These are phyloP conservation scores for Ctenicera cuprea DNA, from an alignment of 2,888 invertebrate species.

Conservation along the genomic window DNA sequence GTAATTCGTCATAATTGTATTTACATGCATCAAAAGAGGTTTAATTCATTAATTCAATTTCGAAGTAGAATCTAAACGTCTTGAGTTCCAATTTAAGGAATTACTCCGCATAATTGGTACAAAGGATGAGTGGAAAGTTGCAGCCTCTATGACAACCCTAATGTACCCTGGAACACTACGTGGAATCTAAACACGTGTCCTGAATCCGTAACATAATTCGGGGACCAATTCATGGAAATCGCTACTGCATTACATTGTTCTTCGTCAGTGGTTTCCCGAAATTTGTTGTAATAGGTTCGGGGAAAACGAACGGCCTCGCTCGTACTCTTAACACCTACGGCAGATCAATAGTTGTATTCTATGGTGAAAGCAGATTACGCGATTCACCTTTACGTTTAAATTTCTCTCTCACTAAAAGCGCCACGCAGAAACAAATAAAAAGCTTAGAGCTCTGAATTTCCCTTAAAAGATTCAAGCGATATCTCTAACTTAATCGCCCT, in stretches of 20 bases:
- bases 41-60: conserved; percentile 13
- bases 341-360: conserved; percentile 20
- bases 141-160: conserved; percentile 9
- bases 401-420: too few species aligned
- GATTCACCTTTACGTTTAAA: neutral
- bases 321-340: conserved; percentile 18
- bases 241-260: conserved; percentile 31
- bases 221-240: conserved; percentile 29
- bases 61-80: conserved; percentile 9
- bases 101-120: neutral
- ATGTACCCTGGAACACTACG: conserved; percentile 2
- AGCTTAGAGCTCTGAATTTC: too few species aligned
- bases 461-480: too few species aligned
- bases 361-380: neutral
- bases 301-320: neutral
- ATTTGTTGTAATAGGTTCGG: conserved; percentile 37
- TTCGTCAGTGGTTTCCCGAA: conserved; percentile 34
- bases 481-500: too few species aligned
- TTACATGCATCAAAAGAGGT: conserved; percentile 17
- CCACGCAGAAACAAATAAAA: too few species aligned
- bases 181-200: conserved; percentile 26
- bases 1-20: conserved; percentile 8
- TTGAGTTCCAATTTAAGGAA: conserved; percentile 24
- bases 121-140: conserved; percentile 21
- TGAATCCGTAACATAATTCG: conserved; percentile 5